Base-by-base conservation (phyloP, 2,113 vertebrate genomes). In the Barnardius zonarius region DNA sequence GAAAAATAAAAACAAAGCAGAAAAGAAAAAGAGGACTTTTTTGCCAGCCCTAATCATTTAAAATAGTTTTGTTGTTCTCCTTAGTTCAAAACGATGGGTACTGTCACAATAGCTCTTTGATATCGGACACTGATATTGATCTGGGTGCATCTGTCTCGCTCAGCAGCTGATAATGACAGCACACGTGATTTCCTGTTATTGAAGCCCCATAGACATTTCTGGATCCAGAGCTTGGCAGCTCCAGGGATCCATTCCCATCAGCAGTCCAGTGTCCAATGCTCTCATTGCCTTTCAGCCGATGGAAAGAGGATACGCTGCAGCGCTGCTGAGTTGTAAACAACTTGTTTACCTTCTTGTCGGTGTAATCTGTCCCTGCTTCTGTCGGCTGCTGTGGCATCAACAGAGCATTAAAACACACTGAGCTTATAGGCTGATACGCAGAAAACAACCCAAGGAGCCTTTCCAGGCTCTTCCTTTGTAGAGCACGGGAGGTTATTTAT, bases 171-270 rank as follows among this genome's bases (percentile, higher is more conserved):
- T 97, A 97, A 95, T 81, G 94, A 96, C 85, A 78, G 89, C 79
- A 76, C 95, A 93, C 14, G 37, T 94, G 94, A 97, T 95, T 97
- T 98, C 96, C 96, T 91, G 95, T 78, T 93, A 87, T 89, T 95
- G 89, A 96, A 96, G 93, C 87, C 92, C 84, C 39, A 17, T 84
- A 91, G 96, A 95, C 96, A 44, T 92, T 94, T 85, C 88, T 55
- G 90, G 90, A 95, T 92, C 81, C 64, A 88, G 68, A 86, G 83
- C 92, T 93, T 95, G 78, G 92, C 59, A 78, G 64, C 83, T 88
- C 67, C 83, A 76, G 89, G 83, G 75, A 83, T 86, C 59, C 13
- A 70, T 81, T 91, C 86, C 93, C 85, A 70, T 86, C 92, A 86
- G 92, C 79, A 80, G 39, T 83, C 67, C 73, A 18, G 74, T 85